Base-by-base conservation (phyloP, 2,113 vertebrate species). In the Colossoma macropomum region DNA sequence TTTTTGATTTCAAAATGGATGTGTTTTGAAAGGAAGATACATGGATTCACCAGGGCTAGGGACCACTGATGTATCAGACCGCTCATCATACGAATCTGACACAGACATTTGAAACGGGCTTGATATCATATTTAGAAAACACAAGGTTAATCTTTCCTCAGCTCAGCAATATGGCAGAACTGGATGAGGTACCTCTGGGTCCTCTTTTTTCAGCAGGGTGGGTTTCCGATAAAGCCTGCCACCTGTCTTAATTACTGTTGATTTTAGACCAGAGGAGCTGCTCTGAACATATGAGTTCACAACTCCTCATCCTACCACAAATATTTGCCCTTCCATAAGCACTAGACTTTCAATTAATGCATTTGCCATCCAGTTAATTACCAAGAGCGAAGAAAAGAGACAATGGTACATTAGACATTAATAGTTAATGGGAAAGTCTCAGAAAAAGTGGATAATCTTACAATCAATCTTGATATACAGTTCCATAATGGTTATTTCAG, bases 281-380 rank as follows among this genome's bases (percentile, higher is more conserved):
- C 25, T 72, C 65, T 63, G 41, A 84, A 75, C 78, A 70, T 79
- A 71, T 75, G 80, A 74, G 66, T 70, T 79, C 80, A 74, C 75
- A 84, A 59, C 80, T 74, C 19, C 27, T 80, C 65, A 41, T 62
- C 28, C 77, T 32, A 52, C 74, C 17, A 60, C 56, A 86, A 76
- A 80, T 86, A 87, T 86, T 73, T 83, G 72, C 70, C 17, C 76
- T 84, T 80, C 65, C 73, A 68, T 60, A 65, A 68, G 68, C 45
- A 65, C 63, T 69, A 84, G 75, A 77, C 65, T 75, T 83, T 80
- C 77, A 83, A 83, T 81, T 30, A 88, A 85, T 79, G 56, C 59
- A 63, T 85, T 83, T 69, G 85, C 68, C 56, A 75, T 11, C 75
- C 56, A 73, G 69, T 75, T 52, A 27, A 70, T 86, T 77, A 80